These are phyloP conservation scores for Platorchestia sp. DNA, from an alignment of 1,140 invertebrate species.

Conservation along the genomic window DNA sequence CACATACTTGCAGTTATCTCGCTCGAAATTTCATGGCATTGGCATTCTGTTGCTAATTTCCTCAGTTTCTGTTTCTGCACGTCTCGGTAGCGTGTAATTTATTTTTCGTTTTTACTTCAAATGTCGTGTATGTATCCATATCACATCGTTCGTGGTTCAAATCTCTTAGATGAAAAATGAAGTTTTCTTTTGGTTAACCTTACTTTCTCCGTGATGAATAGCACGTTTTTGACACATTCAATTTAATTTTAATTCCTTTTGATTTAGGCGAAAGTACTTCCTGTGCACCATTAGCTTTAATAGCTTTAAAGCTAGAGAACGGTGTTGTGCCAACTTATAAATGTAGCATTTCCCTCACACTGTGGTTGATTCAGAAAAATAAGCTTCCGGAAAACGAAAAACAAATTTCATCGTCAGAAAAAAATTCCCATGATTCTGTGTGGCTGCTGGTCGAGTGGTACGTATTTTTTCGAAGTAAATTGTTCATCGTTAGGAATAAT, in stretches of 20 bases:
- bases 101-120: background rate
- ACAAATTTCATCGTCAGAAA: background rate
- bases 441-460: background rate
- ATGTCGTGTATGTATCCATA: background rate
- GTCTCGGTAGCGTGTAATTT: background rate
- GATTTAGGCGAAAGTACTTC: background rate
- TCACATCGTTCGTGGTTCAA: background rate
- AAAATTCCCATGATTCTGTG: too few species aligned
- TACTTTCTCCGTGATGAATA: background rate
- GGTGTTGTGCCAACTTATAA: background rate
- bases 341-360: background rate
- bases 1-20: background rate
- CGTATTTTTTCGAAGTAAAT: too few species aligned
- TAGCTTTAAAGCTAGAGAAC: background rate
- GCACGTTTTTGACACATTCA: background rate
- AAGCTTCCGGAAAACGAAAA: background rate
- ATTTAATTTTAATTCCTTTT: background rate
- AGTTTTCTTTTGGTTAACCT: background rate
- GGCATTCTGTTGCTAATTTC: background rate
- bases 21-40: background rate
- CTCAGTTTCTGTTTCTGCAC: background rate
- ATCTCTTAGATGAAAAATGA: background rate
- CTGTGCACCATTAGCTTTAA: background rate
- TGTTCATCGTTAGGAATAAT: background rate
- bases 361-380: background rate